These are phyloP conservation scores for Oreohelix idahoensis DNA, from an alignment of 1,140 invertebrate genomes.

Conservation along the genomic window DNA sequence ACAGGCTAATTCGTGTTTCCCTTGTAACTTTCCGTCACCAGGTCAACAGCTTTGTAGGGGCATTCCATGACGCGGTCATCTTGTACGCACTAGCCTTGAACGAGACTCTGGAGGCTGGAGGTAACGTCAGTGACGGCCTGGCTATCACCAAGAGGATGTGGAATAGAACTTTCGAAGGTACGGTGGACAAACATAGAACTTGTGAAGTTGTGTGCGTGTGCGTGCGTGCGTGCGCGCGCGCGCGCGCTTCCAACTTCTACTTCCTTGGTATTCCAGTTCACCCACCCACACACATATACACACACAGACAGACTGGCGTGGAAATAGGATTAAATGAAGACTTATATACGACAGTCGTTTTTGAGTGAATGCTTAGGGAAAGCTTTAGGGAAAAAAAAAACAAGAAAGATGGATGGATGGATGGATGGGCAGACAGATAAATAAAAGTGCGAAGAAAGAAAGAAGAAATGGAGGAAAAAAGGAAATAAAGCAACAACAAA, in stretches of 20 bases:
- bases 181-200: neutral
- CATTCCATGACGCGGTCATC: slow-evolving; percentile 87
- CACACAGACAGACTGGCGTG: neutral
- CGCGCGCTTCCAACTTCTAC: no score
- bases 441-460: no score
- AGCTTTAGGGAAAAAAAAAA: no score
- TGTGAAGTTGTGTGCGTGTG: neutral
- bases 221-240: no score
- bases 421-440: no score
- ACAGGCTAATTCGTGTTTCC: no score
- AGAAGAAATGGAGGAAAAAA: no score
- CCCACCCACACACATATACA: neutral
- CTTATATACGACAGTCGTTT: no score
- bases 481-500: no score
- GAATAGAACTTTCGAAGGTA: slow-evolving; percentile 22
- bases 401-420: no score
- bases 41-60: neutral
- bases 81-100: slow-evolving; percentile 80
- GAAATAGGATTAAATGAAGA: neutral
- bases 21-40: neutral
- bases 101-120: neutral
- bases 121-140: slow-evolving; percentile 10
- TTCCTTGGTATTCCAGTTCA: no score
- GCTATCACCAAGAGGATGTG: slow-evolving; percentile 15
- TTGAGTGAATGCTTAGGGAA: no score